Evolutionary conservation across 2,888 invertebrate species (phyloP), one percentile per base, ranked within the genome.

Genomic region (Sinohyriopsis cumingii): DNA sequence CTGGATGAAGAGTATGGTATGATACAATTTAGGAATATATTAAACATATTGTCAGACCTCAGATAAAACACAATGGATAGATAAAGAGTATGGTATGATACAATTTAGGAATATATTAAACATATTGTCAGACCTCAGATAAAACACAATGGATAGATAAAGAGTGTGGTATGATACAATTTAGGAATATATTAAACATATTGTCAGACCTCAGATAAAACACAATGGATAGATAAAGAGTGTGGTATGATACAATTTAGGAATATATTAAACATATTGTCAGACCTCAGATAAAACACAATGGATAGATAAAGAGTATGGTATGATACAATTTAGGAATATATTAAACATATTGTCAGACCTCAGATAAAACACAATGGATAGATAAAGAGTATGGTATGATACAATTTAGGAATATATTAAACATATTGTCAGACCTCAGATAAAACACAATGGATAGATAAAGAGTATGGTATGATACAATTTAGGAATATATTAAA

Each of bases 1-100:
- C 59, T 80, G n/a, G 82, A 81, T 22, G 66, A 71, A 61, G 77
- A 80, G 67, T 83, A 80, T 73, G 82, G 84, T 83, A 79, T 24
- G 33, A 59, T 65, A 28, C 7, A n/a, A 18, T 22, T 62, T 9
- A n/a, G n/a, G 53, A 45, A 45, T 15, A 15, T 45, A 45, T 45
- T 15, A 45, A 45, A 65, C 60, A 25, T 53, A 59, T 22, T 22
- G 55, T 28, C 59, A 55, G 15, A 5, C 24, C 18, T 53, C 65
- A 45, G 59, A 69, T 20, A 53, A 71, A 59, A 65, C 65, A 55
- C 72, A 75, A 5, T 54, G 5, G 4, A 28, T 78, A 18, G 78
- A 79, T 45, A 61, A 65, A 53, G 74, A 80, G 66, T 81, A 77
- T 71, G 78, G 81, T 81, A 72, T 45, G 55, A 59, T 65, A 28